Evolutionary conservation across 2,888 invertebrate genomes (phyloP), one percentile per base, ranked within the genome.

Genomic region (Aromia moschata): DNA sequence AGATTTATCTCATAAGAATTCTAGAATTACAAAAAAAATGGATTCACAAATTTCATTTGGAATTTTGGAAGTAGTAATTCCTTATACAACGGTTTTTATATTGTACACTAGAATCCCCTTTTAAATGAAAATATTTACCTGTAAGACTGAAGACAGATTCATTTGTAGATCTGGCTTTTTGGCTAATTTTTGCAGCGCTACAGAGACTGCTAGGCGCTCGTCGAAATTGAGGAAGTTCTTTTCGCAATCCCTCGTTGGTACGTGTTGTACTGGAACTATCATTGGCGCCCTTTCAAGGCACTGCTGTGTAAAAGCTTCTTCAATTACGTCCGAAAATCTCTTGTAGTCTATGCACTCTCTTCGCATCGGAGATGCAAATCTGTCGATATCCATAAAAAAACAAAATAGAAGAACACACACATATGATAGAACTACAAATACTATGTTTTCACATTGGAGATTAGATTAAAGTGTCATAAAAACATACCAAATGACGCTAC

Each of bases 171-270:
- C 88, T 0, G 88, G 86, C 41, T 84, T 84, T 66, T 85, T 85
- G 30, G 88, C 83, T 14, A 92, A 82, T 74, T 90, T 90, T 77
- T 87, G 84, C 71, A 92, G 83, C 0, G 89, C 90, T 55, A 83
- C 80, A 1, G 89, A 85, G 33, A 89, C 83, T 25, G 83, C 75
- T 57, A 83, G 83, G 18, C 92, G 82, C 79, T 92, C 91, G 62
- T 91, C 89, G 77, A 87, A 91, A 80, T 89, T 89, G 65, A 92
- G 84, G 83, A 89, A 91, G 67, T 84, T 84, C 62, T 79, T 79
- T 11, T 86, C 83, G 65, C 87, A 84, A 74, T 89, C 89, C 37
- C 83, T 78, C 41, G 87, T 85, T 31, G 92, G 90, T 62, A 90
- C 81, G 77, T 91, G 89, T 67, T 89, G 86, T 11, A 91, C 75